phyloP scores from a whole-genome alignment of 2,888 invertebrate genomes.

The Dasysyrphus tricinctus region DNA sequence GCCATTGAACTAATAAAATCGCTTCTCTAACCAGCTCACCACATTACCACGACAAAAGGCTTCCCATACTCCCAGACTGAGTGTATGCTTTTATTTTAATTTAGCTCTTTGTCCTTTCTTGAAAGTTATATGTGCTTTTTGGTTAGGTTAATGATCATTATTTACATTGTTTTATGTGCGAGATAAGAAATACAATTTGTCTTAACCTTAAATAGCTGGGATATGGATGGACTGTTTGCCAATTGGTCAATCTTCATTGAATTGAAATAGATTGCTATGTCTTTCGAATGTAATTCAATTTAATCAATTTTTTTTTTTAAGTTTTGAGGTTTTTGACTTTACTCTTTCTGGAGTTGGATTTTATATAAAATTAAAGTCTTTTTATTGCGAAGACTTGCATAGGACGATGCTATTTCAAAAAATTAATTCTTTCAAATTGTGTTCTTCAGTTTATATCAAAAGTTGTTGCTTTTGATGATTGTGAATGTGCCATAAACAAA shows the following conservation, averaged over 20 bases:
- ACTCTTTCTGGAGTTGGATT: background rate
- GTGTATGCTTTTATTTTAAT: slow-evolving; percentile 1
- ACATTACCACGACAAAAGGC: background rate
- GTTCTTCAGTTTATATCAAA: too few relatives aligned
- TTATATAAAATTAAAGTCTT: too few relatives aligned
- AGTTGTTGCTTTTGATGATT: too few relatives aligned
- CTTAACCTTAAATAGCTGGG: background rate
- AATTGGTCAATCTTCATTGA: background rate
- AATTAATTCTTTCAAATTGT: too few relatives aligned
- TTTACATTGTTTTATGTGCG: background rate
- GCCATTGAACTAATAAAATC: slow-evolving; percentile 12
- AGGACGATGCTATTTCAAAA: too few relatives aligned
- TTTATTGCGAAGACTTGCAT: too few relatives aligned
- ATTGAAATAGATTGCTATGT: background rate
- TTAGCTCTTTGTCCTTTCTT: background rate
- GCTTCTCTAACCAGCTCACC: background rate
- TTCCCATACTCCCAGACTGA: background rate
- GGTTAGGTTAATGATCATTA: slow-evolving; percentile 5
- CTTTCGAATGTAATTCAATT: background rate
- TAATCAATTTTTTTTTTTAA: background rate
- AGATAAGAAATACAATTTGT: slow-evolving; percentile 5
- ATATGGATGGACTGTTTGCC: background rate
- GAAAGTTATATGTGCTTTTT: background rate
- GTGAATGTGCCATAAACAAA: too few relatives aligned
- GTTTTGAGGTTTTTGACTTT: background rate